Evolutionary conservation across 1,140 invertebrate species (phyloP).

Genomic region (Neodiprion lecontei): DNA sequence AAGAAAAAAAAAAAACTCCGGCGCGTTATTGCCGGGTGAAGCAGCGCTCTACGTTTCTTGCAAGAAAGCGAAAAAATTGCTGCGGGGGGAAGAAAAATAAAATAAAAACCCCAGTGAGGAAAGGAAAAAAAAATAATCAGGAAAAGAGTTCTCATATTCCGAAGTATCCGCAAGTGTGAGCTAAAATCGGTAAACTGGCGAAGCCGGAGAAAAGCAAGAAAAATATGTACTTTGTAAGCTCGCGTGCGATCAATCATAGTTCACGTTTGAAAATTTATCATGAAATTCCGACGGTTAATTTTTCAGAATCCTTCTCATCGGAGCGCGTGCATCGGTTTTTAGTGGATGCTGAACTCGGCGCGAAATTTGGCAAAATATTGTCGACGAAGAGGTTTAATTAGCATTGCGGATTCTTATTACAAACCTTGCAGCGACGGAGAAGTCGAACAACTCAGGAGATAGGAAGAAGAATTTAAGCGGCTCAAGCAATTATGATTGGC

Average conservation of each 20-base stretch:
- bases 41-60: not conserved
- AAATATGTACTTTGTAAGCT: no score
- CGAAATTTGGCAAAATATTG: not conserved
- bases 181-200: no score
- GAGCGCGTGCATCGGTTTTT: no score
- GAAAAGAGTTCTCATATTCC: not conserved
- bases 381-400: not conserved
- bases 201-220: no score
- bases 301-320: no score
- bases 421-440: constrained; percentile 11
- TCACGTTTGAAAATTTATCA: no score
- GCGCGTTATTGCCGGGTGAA: constrained; percentile 35
- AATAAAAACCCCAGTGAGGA: constrained; percentile 8
- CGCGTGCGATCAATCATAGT: no score
- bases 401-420: not conserved
- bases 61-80: not conserved
- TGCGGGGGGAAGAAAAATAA: not conserved
- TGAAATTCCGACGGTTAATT: no score
- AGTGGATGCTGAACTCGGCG: not conserved
- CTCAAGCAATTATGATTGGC: constrained; percentile 12
- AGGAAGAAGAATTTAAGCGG: constrained; percentile 3
- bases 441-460: not conserved
- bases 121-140: not conserved
- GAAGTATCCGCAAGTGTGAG: no score
- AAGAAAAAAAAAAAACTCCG: constrained; percentile 29